Base-by-base conservation (phyloP, 2,797 vertebrate species). In the Pseudotriccus pelzelni region DNA sequence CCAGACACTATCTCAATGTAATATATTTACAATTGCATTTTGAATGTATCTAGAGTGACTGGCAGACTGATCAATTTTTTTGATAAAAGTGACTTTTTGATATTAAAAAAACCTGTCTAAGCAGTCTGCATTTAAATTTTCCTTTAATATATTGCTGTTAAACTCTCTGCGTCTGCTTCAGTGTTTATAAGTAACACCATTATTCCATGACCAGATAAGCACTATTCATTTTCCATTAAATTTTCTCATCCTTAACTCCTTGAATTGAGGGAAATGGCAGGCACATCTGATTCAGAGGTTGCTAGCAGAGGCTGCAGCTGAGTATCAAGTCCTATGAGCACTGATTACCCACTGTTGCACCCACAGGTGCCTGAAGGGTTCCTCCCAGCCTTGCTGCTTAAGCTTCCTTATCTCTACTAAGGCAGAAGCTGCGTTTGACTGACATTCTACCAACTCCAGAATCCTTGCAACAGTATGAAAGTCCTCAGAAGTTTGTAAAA, bases 1-100 rank as follows among this genome's bases (percentile, higher is more conserved):
- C n/a, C 55, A 93, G 73, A 52, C 6, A 16, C 43, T 69, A 89
- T 90, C 84, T 89, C 73, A 73, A 23, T 55, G 49, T 43, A 87
- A 70, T 87, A 62, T 80, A 81, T 90, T 94, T 94, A 68, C 84
- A 85, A 62, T 41, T 90, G 66, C 58, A 75, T 91, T 94, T 92
- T 89, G 44, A 85, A 80, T 87, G 44, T 69, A 58, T 89, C 49
- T 30, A n/a, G 58, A 43, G 28, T 81, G 49, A 95, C 75, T 78
- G 79, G 41, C 58, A 92, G 78, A 60, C 15, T 89, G 92, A 94
- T 86, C 32, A 55, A 63, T 74, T 78, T 92, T 89, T 92, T 80
- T 64, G 1, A 90, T 92, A 85, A n/a, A 93, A 62, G 8, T 44
- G 43, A 77, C 36, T 74, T 91, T 74, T 55, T 3, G 2, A 75